A percentile compares a stretch with the other conserved stretches of the same genome.
These are phyloP conservation scores for Corvus moneduloides DNA, from an alignment of 2,113 vertebrate species.

Conservation along the genomic window DNA sequence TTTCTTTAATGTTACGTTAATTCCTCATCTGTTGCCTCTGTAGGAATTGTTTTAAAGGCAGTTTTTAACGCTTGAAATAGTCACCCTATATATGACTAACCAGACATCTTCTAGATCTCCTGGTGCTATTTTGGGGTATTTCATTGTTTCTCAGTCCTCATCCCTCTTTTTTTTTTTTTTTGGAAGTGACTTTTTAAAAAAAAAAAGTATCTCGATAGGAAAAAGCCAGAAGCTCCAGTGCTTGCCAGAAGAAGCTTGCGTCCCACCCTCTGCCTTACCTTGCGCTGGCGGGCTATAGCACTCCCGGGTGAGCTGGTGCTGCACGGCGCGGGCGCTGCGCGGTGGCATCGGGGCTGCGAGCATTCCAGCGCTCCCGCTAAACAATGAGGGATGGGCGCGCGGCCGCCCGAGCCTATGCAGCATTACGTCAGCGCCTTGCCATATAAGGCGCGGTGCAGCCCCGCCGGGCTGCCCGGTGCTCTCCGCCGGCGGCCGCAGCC, in stretches of 20 bases:
- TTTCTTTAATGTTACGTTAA: background rate
- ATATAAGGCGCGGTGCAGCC: slow-evolving; percentile 80
- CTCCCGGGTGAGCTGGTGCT: slow-evolving; percentile 37
- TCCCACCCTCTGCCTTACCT: slow-evolving; percentile 59
- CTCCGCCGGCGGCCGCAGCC: background rate
- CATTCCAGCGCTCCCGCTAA: slow-evolving; percentile 86
- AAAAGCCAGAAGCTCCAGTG: background rate
- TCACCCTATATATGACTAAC: background rate
- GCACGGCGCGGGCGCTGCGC: slow-evolving; percentile 49
- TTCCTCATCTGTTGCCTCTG: background rate
- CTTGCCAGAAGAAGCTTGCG: background rate
- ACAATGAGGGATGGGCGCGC: slow-evolving; percentile 88
- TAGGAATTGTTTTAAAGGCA: background rate
- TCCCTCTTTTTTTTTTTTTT: background rate
- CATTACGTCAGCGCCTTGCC: slow-evolving; percentile 95
- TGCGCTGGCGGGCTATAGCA: background rate
- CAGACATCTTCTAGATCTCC: background rate
- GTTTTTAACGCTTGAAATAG: background rate
- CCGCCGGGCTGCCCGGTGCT: background rate
- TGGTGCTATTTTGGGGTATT: background rate
- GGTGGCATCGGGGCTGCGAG: slow-evolving; percentile 75
- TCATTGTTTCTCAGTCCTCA: background rate
- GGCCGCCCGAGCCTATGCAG: slow-evolving; percentile 85
- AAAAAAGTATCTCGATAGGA: background rate
- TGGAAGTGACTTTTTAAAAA: background rate